Conservation (phyloP, 92 coral and sea anemone genomes). For the Palythoa caribaeorum region DNA sequence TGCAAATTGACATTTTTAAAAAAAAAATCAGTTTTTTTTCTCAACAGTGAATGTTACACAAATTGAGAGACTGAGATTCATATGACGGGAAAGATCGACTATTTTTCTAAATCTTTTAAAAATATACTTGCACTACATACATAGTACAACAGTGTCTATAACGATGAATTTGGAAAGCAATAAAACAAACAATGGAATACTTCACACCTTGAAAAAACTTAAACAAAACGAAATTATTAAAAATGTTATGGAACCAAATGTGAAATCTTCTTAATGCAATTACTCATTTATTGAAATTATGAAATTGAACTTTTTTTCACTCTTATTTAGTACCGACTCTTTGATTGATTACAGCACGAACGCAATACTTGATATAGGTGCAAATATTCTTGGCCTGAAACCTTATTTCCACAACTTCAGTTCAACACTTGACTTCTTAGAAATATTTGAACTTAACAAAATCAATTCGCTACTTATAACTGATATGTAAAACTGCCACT, state of each 20-base stretch:
- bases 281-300: not conserved
- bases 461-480: not conserved
- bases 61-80: not conserved
- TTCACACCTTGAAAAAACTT: constrained; percentile 36
- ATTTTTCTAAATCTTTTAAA: not conserved
- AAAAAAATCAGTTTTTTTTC: not conserved
- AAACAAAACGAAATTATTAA: constrained; percentile 24
- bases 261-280: not conserved
- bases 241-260: constrained; percentile 12
- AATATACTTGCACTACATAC: not conserved
- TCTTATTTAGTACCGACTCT: not conserved
- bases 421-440: not conserved
- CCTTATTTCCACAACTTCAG: not conserved
- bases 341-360: not conserved
- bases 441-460: not conserved
- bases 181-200: not conserved
- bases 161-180: not conserved
- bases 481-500: not conserved
- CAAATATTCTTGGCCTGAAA: not conserved
- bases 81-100: not conserved
- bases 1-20: not conserved
- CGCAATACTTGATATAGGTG: not conserved
- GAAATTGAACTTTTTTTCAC: not conserved
- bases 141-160: not conserved
- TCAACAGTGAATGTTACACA: not conserved